Evolutionary conservation across 2,113 vertebrate genomes (phyloP).

Genomic region (Patagioenas fasciata): DNA sequence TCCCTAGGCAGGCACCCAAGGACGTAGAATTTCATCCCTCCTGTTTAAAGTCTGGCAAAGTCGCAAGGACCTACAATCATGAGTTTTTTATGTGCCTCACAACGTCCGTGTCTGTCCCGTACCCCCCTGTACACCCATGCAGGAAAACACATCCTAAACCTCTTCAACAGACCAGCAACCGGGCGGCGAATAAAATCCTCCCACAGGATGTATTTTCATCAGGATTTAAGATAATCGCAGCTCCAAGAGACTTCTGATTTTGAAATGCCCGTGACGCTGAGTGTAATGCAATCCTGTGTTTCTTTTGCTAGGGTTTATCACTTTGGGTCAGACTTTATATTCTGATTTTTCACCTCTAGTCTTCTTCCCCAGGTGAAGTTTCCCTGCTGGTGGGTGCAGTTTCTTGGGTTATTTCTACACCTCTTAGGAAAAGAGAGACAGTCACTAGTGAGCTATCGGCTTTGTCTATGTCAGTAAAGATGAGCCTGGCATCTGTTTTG

Average conservation of each 20-base stretch:
- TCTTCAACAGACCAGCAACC: accelerated
- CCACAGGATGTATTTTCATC: neutral
- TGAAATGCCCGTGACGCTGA: neutral
- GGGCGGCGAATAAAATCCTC: neutral
- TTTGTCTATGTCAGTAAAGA: neutral
- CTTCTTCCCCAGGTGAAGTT: neutral
- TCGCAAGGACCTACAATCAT: neutral
- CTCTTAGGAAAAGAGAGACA: neutral
- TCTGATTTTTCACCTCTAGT: neutral
- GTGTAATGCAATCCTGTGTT: accelerated
- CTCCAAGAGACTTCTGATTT: neutral
- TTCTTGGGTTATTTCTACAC: neutral
- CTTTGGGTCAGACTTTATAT: neutral
- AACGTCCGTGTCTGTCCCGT: neutral
- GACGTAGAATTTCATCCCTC: neutral
- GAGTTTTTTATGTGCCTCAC: neutral
- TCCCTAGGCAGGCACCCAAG: neutral
- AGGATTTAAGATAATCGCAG: neutral
- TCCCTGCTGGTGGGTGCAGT: neutral
- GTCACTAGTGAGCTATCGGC: neutral
- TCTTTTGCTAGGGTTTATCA: neutral
- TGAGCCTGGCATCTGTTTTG: neutral
- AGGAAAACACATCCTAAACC: neutral
- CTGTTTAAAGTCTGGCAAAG: neutral
- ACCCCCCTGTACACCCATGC: neutral